A percentile compares a stretch with the other conserved stretches of the same genome.
Conservation (phyloP, 1,140 invertebrate genomes). For the Rhynchophorus ferrugineus region DNA sequence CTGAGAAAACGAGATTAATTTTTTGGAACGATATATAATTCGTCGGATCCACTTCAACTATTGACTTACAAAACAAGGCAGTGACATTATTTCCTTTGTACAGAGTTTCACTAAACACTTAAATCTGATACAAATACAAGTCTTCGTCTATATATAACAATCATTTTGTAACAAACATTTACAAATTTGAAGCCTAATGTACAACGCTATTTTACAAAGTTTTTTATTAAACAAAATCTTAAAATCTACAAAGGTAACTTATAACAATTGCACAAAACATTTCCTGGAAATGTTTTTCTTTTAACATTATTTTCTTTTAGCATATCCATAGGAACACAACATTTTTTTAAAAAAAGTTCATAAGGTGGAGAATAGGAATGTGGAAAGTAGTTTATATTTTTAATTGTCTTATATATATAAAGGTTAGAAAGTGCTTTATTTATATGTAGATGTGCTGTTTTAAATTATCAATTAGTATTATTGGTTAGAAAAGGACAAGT, state of each 20-base stretch:
- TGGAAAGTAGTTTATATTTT: background rate
- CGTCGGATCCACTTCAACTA: too few species aligned
- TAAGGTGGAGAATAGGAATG: background rate
- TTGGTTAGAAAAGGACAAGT: too few species aligned
- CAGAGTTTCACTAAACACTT: background rate
- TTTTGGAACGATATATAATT: too few species aligned
- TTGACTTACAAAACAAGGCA: background rate
- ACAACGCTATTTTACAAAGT: background rate
- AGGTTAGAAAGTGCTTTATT: background rate
- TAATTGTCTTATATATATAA: background rate
- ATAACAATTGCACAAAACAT: constrained; percentile 3
- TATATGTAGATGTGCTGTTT: background rate
- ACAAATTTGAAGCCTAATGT: background rate
- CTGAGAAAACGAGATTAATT: too few species aligned
- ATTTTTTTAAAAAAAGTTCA: constrained; percentile 2
- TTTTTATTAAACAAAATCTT: background rate
- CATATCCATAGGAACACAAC: constrained; percentile 4
- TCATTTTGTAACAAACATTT: background rate
- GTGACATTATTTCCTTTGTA: background rate
- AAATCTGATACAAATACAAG: too few species aligned
- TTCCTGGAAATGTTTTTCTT: background rate
- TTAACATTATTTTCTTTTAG: background rate
- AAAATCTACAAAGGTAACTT: constrained; percentile 2
- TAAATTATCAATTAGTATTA: background rate
- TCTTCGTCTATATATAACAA: background rate